Base-by-base conservation (phyloP, 2,797 vertebrate genomes). In the Fringilla coelebs region DNA sequence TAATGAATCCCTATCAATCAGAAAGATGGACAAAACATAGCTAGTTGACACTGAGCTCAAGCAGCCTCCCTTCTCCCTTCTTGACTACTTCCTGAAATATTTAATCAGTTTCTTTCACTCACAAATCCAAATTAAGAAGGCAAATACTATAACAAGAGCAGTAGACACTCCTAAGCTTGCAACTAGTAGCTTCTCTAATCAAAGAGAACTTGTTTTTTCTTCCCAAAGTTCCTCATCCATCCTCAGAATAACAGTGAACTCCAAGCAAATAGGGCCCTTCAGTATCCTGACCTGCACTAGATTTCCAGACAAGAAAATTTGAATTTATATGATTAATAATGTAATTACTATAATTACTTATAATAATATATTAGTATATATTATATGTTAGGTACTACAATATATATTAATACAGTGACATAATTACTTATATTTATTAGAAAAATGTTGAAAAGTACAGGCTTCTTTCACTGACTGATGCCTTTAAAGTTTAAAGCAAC, bases 311-410 rank as follows among this genome's bases (percentile, higher is more conserved):
- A 84, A 90, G 71, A 94, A 90, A 73, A 78, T n/a, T 0, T 52
- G 8, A 81, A 63, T 91, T 94, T 90, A 88, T 55, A 75, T 84
- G 13, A 90, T 86, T 93, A 93, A 93, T 91, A 78, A 76, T 28
- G 34, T 79, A 93, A 93, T 91, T 86, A 57, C 49, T 90, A 25
- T 91, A 93, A 91, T 80, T 71, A 67, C 29, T 58, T 83, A 15
- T 48, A 91, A 89, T 82, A 40, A 73, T 38, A 84, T 20, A 38
- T 36, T n/a, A 55, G 15, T 34, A 75, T 55, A 49, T 62, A 73
- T 66, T 52, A 74, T 11, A 75, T 8, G 15, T 36, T 85, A 45
- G 21, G 46, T 54, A 67, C 34, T 57, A 60, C 22, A 75, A 54
- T n/a, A 49, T 24, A 38, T 65, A 73, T 91, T 94, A 92, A 78